Base-by-base conservation (phyloP, 2,797 vertebrate species). In the Muscicapa striata region DNA sequence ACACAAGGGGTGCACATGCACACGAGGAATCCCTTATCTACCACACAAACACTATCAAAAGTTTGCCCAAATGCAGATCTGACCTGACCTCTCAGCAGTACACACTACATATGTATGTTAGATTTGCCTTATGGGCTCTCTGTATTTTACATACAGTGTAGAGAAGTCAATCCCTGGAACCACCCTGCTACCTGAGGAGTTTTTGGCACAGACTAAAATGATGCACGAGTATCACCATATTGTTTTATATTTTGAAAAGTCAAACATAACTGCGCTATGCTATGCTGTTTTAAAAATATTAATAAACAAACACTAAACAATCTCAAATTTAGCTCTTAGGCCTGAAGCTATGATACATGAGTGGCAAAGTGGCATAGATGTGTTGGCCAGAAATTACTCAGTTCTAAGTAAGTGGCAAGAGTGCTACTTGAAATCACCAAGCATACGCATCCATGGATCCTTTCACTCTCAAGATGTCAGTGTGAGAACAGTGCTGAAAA, bases 401-500 rank as follows among this genome's bases (percentile, higher is more conserved):
- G 85, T 63, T 90, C 91, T 79, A 78, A 79, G 79, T 95, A 72
- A 93, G 54, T 48, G 59, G 88, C 89, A 94, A 72, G 63, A 87
- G 76, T 46, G 79, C 73, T 84, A n/a, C 76, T 75, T 73, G 69
- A 84, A 95, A 74, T 84, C 90, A 70, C 90, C 74, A 70, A 87
- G 74, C 78, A 77, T 48, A 90, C n/a, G 18, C 84, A 51, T 59
- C 78, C 34, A 40, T 54, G 85, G 78, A 94, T 84, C 75, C 49
- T 68, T 57, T 87, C 64, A 23, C 75, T 93, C 89, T 51, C 45
- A 82, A 94, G 78, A 79, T 90, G 72, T 93, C 89, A 94, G 77
- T 55, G 88, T 32, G 93, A 96, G 68, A 96, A 94, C 64, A 87
- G 72, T 30, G 57, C 95, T 93, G 94, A 97, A 95, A 94, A 96